These are phyloP conservation scores for Diplolepis rosae DNA, from an alignment of 2,888 invertebrate genomes.

Conservation along the genomic window DNA sequence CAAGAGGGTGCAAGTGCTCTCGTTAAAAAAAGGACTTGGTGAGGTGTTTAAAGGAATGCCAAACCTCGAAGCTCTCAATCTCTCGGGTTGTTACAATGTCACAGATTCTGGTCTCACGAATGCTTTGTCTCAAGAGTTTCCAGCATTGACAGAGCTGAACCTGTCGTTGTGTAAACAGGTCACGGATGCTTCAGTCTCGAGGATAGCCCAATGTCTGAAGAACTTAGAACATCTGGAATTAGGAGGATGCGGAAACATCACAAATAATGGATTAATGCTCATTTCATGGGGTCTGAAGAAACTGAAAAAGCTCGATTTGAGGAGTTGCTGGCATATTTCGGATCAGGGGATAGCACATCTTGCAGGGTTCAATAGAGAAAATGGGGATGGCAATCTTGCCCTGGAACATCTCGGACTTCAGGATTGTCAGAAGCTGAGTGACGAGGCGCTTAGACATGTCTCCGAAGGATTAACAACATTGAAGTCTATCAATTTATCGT, in stretches of 20 bases:
- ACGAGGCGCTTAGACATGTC: constrained; percentile 91
- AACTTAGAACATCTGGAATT: constrained; percentile 91
- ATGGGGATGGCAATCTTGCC: constrained; percentile 81
- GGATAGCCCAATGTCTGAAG: constrained; percentile 88
- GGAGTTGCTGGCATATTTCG: constrained; percentile 94
- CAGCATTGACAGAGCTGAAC: constrained; percentile 87
- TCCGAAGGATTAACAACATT: constrained; percentile 85
- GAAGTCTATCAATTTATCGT: constrained; percentile 92
- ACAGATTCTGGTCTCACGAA: constrained; percentile 89
- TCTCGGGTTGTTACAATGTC: constrained; percentile 95
- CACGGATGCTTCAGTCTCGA: constrained; percentile 90
- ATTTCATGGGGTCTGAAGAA: constrained; percentile 92
- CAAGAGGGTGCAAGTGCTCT: constrained; percentile 90
- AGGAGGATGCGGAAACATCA: constrained; percentile 93
- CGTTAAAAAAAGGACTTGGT: constrained; percentile 85
- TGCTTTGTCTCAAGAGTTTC: constrained; percentile 86
- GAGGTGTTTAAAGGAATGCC: constrained; percentile 91
- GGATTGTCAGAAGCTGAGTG: constrained; percentile 95
- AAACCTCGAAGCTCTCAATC: constrained; percentile 89
- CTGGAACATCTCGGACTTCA: constrained; percentile 91
- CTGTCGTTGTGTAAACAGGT: constrained; percentile 95
- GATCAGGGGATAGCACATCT: constrained; percentile 93
- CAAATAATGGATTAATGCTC: constrained; percentile 89
- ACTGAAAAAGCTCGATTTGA: constrained; percentile 87
- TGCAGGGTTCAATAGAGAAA: constrained; percentile 82